Evolutionary conservation across 2,888 invertebrate species (phyloP), one percentile per base, ranked within the genome.

Genomic region (Blera fallax): DNA sequence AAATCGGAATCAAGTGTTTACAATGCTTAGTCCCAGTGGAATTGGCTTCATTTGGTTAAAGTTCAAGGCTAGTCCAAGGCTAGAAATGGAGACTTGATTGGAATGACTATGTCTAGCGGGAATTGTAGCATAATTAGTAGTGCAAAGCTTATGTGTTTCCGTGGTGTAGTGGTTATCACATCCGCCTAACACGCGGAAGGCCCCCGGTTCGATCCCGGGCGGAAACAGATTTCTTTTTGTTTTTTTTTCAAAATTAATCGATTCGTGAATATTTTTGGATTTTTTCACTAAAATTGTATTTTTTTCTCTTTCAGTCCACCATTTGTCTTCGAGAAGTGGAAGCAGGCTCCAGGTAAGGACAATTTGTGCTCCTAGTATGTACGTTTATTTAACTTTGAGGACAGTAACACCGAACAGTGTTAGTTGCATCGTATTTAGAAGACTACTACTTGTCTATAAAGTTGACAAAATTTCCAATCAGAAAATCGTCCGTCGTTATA

Each of bases 151-250:
- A 43, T 77, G 85, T 87, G 92, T 91, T 91, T 91, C 90, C 89
- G 91, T 91, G 90, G 92, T 93, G 91, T 91, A 93, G 91, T 89
- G 92, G 90, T 92, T 92, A 92, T 92, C 92, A 92, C 92, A 91
- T 92, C 91, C 91, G 92, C 92, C 92, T 92, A 91, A 92, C 92
- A 92, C 92, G 92, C 92, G 91, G 91, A 92, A 92, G 92, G 92
- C 91, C 92, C 92, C 92, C 92, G 92, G 92, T 92, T 92, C 92
- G 92, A 92, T 91, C 91, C 92, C 92, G 91, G 92, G 92, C 92
- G 90, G 90, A 90, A 90, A 90, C 91, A 91, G 16, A 8, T 21
- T 2, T 43, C 1, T n/a, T 40, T 56, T 72, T 52, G 52, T 64
- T 29, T 14, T 29, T 34, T 16, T 18, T 10, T 16, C 3, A 7